Evolutionary conservation across 2,797 vertebrate genomes (phyloP), one percentile per base, ranked within the genome.

Genomic region (Argya squamiceps): DNA sequence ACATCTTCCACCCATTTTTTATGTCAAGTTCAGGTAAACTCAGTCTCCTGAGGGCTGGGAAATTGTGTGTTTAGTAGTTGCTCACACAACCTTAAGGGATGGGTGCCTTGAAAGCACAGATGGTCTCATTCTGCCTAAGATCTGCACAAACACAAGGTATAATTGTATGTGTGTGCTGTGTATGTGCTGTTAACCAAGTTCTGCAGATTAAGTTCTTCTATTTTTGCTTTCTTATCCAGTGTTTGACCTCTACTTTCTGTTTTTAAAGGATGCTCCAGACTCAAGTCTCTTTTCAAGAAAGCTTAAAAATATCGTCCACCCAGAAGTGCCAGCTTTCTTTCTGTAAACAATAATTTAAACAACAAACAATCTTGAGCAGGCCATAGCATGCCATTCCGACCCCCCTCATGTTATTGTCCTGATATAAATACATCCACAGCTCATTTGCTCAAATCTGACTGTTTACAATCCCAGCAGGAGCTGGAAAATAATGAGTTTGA

Each of bases 291-390:
- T 69, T 86, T 79, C 70, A 90, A 63, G 74, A 84, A 84, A 84
- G 56, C 74, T 90, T 92, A 88, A 82, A 94, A 93, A 86, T 53
- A 90, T 24, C 9, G 8, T 58, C 41, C 84, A 70, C 70, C 26
- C 77, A 84, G 83, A 95, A 95, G 77, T 70, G 74, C 30, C 83
- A 89, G 62, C 65, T 85, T 94, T 79, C 77, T 68, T 83, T 73
- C 78, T 55, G 71, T 89, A 97, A 96, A 96, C 78, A 96, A 92
- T 81, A 92, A 84, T 90, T 96, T 90, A 88, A n/a, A n/a, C n/a
- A n/a, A n/a, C n/a, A n/a, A n/a, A n/a, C n/a, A n/a, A n/a, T n/a
- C 73, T 93, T 92, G 65, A 93, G 67, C 84, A 85, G 81, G 73
- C 76, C 89, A 87, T 82, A 94, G 88, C 80, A 94, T 36, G 84